Conservation (phyloP, 2,888 invertebrate genomes). For the Encarsia formosa region DNA sequence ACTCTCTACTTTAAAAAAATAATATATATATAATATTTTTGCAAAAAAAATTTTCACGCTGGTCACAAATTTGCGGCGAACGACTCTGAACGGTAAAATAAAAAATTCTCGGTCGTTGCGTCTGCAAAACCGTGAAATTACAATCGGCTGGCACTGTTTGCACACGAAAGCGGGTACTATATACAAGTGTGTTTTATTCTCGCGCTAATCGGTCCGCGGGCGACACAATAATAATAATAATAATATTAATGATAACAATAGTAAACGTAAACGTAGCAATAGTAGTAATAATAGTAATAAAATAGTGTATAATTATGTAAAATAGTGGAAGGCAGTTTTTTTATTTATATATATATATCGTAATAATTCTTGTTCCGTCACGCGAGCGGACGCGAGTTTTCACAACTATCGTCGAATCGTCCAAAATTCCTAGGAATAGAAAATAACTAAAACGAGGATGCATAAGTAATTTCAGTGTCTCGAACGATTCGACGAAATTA, state of each 20-base stretch:
- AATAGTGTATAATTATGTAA: slow-evolving; percentile 17
- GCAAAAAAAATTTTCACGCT: background rate
- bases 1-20: background rate
- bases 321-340: slow-evolving; percentile 6
- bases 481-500: too few relatives aligned
- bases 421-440: slow-evolving; percentile 2
- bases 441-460: background rate
- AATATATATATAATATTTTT: background rate
- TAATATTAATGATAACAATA: too few relatives aligned
- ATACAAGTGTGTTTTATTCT: slow-evolving; percentile 39
- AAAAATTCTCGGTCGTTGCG: slow-evolving; percentile 19
- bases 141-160: slow-evolving; percentile 36
- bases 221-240: slow-evolving; percentile 6
- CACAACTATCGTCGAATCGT: slow-evolving; percentile 13
- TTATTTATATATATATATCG: too few relatives aligned
- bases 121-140: slow-evolving; percentile 25
- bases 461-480: too few relatives aligned
- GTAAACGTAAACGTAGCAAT: too few relatives aligned
- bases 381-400: too few relatives aligned
- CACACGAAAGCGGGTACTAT: slow-evolving; percentile 35
- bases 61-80: too few relatives aligned
- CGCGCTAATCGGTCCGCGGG: slow-evolving; percentile 8
- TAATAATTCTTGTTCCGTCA: too few relatives aligned
- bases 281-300: too few relatives aligned
- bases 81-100: too few relatives aligned